phyloP scores from a whole-genome alignment of 2,113 vertebrate species.

The human (Homo sapiens) region GRCh38 chr14:71264001-71264500 shows the following conservation, averaged over 20 bases:
- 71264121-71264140: no score
- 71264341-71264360: background rate
- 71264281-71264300: background rate
- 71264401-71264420: background rate
- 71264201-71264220: background rate
- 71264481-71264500: background rate
- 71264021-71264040: background rate
- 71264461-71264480: background rate
- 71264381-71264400: background rate
- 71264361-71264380: background rate
- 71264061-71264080: background rate
- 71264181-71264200: background rate
- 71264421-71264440: background rate
- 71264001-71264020: background rate
- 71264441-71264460: background rate
- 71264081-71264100: background rate
- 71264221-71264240: background rate
- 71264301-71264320: background rate
- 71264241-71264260: background rate
- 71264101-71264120: background rate
- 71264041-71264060: background rate
- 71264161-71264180: background rate
- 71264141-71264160: background rate
- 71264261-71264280: background rate
- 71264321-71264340: background rate